Conservation (phyloP, 2,888 invertebrate species). For the Andrena camellia region DNA sequence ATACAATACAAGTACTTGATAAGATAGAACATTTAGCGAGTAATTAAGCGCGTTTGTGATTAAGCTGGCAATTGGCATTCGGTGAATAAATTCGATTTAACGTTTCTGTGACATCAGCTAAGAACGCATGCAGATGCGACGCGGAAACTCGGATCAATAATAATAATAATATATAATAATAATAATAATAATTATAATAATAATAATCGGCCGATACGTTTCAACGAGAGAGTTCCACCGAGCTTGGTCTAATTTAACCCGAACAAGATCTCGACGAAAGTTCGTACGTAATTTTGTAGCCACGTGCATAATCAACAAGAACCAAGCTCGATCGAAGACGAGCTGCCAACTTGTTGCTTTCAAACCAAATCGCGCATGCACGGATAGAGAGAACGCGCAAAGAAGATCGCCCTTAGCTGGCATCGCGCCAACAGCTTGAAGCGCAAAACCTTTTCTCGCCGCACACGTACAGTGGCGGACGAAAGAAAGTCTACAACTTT, state of each 20-base stretch:
- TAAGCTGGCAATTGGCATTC: slow-evolving; percentile 33
- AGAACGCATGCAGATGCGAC: slow-evolving; percentile 15
- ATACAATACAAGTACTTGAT: too few species aligned
- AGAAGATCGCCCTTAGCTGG: not conserved
- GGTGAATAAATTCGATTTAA: not conserved
- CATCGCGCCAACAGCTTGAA: too few species aligned
- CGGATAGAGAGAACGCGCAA: not conserved
- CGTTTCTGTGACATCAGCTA: not conserved
- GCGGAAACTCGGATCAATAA: not conserved
- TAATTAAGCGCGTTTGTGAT: slow-evolving; percentile 38
- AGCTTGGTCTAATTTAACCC: too few species aligned
- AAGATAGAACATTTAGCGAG: not conserved
- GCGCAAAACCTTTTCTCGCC: too few species aligned
- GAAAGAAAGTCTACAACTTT: too few species aligned
- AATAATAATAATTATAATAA: too few species aligned
- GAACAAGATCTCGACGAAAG: too few species aligned
- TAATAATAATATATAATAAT: not conserved
- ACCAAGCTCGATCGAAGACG: slow-evolving; percentile 1
- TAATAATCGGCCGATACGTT: too few species aligned
- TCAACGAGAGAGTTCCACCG: too few species aligned
- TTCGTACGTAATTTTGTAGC: too few species aligned
- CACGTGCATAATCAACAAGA: too few species aligned
- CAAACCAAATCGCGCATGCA: slow-evolving; percentile 9
- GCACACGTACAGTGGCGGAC: too few species aligned
- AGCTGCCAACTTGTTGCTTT: not conserved